Base-by-base conservation (phyloP, 2,888 invertebrate genomes). In the Hydriomena furcata region DNA sequence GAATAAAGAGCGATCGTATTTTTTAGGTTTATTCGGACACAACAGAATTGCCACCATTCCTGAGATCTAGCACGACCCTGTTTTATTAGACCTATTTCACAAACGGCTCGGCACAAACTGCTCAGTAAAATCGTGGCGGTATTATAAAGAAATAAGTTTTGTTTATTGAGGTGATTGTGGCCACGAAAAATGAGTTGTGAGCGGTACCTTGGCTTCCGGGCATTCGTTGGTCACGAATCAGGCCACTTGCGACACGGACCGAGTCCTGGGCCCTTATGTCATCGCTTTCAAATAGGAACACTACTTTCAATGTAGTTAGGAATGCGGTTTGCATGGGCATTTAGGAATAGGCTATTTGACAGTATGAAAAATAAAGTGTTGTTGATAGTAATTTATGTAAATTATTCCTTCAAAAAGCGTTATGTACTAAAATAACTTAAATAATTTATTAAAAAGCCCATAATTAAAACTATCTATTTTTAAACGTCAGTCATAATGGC, bases 161-260 rank as follows among this genome's bases (percentile, higher is more conserved):
- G 58, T 60, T 63, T 63, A 60, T 56, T 62, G 49, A 61, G 63
- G 70, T 65, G 66, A 73, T 71, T 71, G 69, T 72, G 73, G 66
- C 79, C 79, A 82, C 81, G 79, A 84, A 82, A 82, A 78, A 71
- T 68, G 66, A 71, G 64, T 73, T 77, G 69, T 65, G 82, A 80
- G 71, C 78, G 61, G 78, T 76, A 62, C 77, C 74, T 61, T 76
- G 50, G 82, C 84, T 87, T 84, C 85, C 85, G 86, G 85, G 82
- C 85, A 82, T 80, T 81, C 68, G 77, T 73, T 66, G 71, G 78
- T 85, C 85, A 84, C 84, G 87, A 84, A 71, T 66, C 61, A 63
- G 66, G 61, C 62, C 59, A 54, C 46, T 84, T 84, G 73, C 84
- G 66, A 79, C 77, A 84, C 55, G 7, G 17, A 11, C 8, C 40